These are phyloP conservation scores for Philopedon plagiatum DNA, from an alignment of 2,888 invertebrate genomes.

Conservation along the genomic window DNA sequence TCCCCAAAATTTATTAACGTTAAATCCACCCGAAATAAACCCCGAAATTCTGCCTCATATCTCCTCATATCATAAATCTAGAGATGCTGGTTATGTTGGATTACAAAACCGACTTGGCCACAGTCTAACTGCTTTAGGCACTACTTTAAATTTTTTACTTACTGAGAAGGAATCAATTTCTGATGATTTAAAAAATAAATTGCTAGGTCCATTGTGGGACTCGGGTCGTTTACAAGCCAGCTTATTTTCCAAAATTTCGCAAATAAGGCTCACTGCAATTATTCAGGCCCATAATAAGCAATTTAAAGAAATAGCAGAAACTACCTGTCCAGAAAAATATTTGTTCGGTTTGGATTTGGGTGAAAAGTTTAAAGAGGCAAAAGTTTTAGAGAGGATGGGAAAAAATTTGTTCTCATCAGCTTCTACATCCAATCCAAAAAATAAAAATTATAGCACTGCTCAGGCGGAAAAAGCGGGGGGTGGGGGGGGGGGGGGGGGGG, in stretches of 20 bases:
- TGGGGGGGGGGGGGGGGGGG: too few species aligned
- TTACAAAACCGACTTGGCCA: background rate
- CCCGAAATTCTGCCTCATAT: background rate
- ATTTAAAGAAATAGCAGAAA: conserved; percentile 2
- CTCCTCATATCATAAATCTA: background rate
- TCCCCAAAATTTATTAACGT: background rate
- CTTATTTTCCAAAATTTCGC: background rate
- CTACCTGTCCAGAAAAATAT: background rate
- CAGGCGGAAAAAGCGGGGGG: too few species aligned
- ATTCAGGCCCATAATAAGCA: conserved; percentile 4
- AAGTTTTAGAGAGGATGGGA: background rate
- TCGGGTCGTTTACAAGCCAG: background rate
- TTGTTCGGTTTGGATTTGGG: background rate
- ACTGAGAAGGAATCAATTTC: background rate
- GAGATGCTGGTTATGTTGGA: background rate
- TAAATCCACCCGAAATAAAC: conserved; percentile 1
- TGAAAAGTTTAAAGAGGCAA: background rate
- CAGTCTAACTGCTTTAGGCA: background rate
- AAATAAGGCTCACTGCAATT: conserved; percentile 2
- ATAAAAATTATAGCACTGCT: too few species aligned
- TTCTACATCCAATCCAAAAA: too few species aligned
- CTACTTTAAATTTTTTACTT: background rate
- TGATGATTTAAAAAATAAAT: background rate
- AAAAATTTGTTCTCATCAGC: background rate
- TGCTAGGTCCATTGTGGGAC: background rate